Evolutionary conservation across 2,888 invertebrate species (phyloP).

Genomic region (Drosophila maculinotata): DNA sequence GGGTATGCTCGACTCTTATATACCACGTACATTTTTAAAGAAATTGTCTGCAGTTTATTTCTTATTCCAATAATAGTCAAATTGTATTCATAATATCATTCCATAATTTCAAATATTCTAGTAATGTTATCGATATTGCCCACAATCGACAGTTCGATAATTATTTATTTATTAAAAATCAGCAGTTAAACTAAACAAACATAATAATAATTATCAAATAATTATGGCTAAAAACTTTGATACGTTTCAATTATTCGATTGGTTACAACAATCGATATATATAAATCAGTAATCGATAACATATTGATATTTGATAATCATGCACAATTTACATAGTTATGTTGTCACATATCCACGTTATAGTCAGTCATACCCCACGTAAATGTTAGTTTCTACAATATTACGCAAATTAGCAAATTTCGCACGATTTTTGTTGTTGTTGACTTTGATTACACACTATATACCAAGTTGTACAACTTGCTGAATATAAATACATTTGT

Average conservation of each 20-base stretch:
- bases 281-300: not conserved
- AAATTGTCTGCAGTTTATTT: not conserved
- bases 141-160: too few species aligned
- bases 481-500: slow-evolving; percentile 3
- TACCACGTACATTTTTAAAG: slow-evolving; percentile 13
- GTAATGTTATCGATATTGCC: too few species aligned
- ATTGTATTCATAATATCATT: too few species aligned
- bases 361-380: not conserved
- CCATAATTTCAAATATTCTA: not conserved
- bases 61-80: not conserved
- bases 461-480: slow-evolving; percentile 2
- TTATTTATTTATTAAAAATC: too few species aligned
- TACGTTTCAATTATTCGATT: too few species aligned
- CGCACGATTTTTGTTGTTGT: slow-evolving; percentile 58
- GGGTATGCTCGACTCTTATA: slow-evolving; percentile 12
- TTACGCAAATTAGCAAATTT: slow-evolving; percentile 53
- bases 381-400: not conserved
- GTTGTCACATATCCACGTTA: not conserved
- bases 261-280: not conserved
- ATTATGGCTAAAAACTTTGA: too few species aligned
- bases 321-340: not conserved
- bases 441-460: slow-evolving; percentile 16
- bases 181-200: too few species aligned
- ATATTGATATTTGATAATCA: too few species aligned
- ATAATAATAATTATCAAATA: too few species aligned